Conservation (phyloP, 2,888 invertebrate species). For the Eupithecia vulgata region DNA sequence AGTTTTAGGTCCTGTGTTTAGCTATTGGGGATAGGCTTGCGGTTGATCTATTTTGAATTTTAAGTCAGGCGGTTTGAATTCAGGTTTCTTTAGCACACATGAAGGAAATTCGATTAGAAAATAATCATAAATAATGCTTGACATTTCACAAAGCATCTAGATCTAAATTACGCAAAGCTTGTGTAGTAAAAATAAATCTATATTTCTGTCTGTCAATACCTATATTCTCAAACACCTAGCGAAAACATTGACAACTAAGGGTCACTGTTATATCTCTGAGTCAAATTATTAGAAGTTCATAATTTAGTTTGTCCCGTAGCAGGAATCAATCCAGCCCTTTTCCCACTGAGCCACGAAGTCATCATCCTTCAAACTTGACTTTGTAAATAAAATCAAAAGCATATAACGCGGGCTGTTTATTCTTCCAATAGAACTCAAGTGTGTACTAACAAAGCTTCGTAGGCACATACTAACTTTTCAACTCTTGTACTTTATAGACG, state of each 20-base stretch:
- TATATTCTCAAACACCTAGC: not conserved
- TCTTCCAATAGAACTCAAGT: not conserved
- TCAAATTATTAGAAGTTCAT: not conserved
- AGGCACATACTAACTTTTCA: slow-evolving; percentile 9
- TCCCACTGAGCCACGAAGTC: not conserved
- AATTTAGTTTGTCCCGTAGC: not conserved
- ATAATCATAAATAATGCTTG: not conserved
- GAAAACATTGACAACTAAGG: not conserved
- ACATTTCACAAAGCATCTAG: not conserved
- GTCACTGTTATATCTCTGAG: not conserved
- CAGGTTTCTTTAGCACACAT: not conserved
- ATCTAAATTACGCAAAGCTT: not conserved
- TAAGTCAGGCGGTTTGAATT: not conserved
- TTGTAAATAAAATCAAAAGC: not conserved
- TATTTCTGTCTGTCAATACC: not conserved
- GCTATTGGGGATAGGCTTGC: slow-evolving; percentile 7
- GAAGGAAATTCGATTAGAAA: not conserved
- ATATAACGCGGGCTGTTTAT: slow-evolving; percentile 6
- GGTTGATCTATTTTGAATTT: slow-evolving; percentile 12
- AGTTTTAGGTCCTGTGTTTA: slow-evolving; percentile 1
- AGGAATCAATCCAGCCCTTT: not conserved
- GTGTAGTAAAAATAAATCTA: not conserved
- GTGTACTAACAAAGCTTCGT: not conserved
- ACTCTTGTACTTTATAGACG: not conserved
- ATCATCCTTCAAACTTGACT: not conserved